phyloP scores from a whole-genome alignment of 2,888 invertebrate species.

The Oxytorus armatus region DNA sequence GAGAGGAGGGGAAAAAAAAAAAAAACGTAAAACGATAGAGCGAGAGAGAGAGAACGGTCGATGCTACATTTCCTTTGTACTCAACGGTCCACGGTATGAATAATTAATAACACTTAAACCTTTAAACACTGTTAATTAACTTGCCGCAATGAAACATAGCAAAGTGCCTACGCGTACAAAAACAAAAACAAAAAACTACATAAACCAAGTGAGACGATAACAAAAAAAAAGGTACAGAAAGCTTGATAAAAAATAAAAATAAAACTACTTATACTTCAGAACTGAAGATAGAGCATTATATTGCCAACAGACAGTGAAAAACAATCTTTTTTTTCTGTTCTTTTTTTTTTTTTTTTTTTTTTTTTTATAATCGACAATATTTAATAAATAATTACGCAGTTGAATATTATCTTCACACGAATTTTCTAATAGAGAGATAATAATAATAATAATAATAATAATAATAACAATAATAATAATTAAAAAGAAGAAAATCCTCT shows the following conservation, averaged over 20 bases:
- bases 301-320: conserved; percentile 30
- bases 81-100: conserved; percentile 62
- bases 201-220: conserved; percentile 66
- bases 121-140: conserved; percentile 61
- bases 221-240: conserved; percentile 42
- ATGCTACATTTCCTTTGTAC: conserved; percentile 62
- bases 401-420: conserved; percentile 49
- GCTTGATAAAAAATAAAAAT: conserved; percentile 28
- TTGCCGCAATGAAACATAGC: conserved; percentile 79
- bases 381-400: conserved; percentile 71
- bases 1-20: conserved; percentile 59
- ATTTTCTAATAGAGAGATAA: conserved; percentile 29
- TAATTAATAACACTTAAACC: conserved; percentile 53
- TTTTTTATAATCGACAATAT: conserved; percentile 76
- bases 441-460: background rate
- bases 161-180: conserved; percentile 81
- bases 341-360: conserved; percentile 24
- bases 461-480: background rate
- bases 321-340: conserved; percentile 53
- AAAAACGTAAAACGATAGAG: conserved; percentile 49
- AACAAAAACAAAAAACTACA: conserved; percentile 69
- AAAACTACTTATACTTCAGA: conserved; percentile 53
- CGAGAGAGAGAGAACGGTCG: conserved; percentile 56
- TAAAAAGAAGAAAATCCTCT: conserved; percentile 32
- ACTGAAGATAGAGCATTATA: conserved; percentile 46